Base-by-base conservation (phyloP, 2,113 vertebrate genomes). In the Hippocampus barbouri region DNA sequence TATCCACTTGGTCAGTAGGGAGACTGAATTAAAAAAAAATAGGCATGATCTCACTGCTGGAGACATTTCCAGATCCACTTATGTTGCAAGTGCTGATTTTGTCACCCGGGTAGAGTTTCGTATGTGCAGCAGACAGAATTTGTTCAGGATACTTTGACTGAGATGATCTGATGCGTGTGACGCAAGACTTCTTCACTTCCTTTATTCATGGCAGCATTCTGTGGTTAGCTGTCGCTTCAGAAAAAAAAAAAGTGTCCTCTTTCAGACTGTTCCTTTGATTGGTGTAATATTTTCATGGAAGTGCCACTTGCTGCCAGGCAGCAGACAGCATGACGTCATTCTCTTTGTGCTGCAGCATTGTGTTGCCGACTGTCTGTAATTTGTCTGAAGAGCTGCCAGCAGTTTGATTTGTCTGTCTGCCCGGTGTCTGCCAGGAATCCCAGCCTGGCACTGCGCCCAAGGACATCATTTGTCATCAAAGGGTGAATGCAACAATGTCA, bases 261-360 rank as follows among this genome's bases (percentile, higher is more conserved):
- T 12, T 47, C 71, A 63, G 38, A 25, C 54, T 49, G 60, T 49
- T 71, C 34, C 14, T 56, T 62, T 75, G 69, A 80, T 80, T 68
- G 76, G 5, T 8, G 45, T 69, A 21, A 59, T 53, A 61, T 59
- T 72, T 77, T 72, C 49, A 45, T 70, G 9, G 51, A 79, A 73
- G 47, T 77, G 63, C 78, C 77, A 76, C 70, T 66, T 47, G 8
- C 80, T 83, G 77, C 73, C 73, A 61, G 70, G 67, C 80, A 74
- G 61, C 72, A 76, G 64, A 73, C 72, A 66, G 30, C 9, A 80
- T 86, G 79, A 85, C 79, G 78, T 86, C 86, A 84, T 79, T 72
- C 66, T 71, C 71, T 79, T 74, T 83, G 82, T 85, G 77, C 63
- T 66, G 65, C 72, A 54, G 66, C 57, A 70, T 62, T 70, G 66